A percentile compares a stretch with the other conserved stretches of the same genome.
Evolutionary conservation across 2,797 vertebrate species (phyloP).

Genomic region (Heteromormyrus szaboi): DNA sequence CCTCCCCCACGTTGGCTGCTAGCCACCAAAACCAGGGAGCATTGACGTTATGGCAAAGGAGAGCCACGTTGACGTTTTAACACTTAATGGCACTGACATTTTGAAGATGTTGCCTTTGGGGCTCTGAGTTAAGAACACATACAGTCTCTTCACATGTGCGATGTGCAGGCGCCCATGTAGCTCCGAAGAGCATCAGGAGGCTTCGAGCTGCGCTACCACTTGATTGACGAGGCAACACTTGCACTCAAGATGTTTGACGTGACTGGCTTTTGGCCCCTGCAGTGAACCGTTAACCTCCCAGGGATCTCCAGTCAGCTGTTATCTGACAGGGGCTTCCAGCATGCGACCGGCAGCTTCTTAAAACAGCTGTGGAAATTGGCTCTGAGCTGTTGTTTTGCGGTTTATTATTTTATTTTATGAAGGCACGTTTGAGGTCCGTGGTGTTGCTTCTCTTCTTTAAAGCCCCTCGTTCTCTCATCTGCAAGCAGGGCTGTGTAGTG

Average conservation of each 20-base stretch:
- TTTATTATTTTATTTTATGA: background rate
- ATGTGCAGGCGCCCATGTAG: background rate
- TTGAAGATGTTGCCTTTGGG: background rate
- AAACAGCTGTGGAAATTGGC: slow-evolving; percentile 14
- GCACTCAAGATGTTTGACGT: background rate
- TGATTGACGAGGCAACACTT: background rate
- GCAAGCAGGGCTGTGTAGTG: background rate
- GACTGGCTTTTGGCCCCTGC: background rate
- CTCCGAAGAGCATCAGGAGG: background rate
- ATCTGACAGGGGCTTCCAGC: background rate
- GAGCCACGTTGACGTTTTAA: background rate
- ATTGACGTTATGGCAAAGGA: background rate
- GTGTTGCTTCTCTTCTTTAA: background rate
- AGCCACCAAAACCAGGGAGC: background rate
- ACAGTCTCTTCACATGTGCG: background rate
- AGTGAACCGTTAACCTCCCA: background rate
- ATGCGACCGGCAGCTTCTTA: background rate
- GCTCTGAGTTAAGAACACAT: background rate
- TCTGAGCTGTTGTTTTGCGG: background rate
- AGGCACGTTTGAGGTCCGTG: background rate
- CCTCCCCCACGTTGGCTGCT: background rate
- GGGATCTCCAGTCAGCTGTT: background rate
- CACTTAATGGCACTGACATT: background rate
- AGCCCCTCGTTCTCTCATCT: background rate
- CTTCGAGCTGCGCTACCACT: background rate